Conservation (phyloP, 30 jellyfish, hydroid and myxozoan species). For the Cassiopea xamachana region DNA sequence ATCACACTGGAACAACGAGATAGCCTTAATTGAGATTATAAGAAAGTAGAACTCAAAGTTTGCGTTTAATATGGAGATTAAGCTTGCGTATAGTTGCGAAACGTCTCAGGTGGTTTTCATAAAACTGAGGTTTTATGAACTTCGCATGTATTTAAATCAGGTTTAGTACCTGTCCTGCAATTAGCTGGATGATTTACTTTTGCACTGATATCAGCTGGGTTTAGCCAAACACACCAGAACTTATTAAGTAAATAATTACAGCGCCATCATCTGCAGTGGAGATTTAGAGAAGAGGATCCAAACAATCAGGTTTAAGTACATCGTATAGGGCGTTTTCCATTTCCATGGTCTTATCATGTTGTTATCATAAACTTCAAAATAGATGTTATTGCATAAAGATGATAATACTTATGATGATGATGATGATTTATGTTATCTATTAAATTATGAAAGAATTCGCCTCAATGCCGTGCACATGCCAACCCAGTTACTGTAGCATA, state of each 20-base stretch:
- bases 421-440: no score
- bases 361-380: no score
- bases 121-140: constrained; percentile 19
- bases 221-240: background rate
- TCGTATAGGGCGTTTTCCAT: no score
- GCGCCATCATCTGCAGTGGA: background rate
- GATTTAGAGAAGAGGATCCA: no score
- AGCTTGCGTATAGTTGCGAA: background rate
- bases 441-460: no score
- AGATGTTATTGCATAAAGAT: no score
- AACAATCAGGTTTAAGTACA: no score
- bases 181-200: background rate
- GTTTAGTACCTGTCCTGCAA: constrained; percentile 13
- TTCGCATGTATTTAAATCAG: constrained; percentile 3
- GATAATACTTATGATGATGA: no score
- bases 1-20: background rate
- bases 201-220: background rate
- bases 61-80: background rate
- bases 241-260: background rate
- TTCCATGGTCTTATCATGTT: no score
- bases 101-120: background rate
- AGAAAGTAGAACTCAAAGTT: background rate
- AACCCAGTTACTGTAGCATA: no score
- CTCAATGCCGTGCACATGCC: no score
- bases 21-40: background rate